Evolutionary conservation across 2,888 invertebrate species (phyloP).

Genomic region (Eumacrocentrus americanus): DNA sequence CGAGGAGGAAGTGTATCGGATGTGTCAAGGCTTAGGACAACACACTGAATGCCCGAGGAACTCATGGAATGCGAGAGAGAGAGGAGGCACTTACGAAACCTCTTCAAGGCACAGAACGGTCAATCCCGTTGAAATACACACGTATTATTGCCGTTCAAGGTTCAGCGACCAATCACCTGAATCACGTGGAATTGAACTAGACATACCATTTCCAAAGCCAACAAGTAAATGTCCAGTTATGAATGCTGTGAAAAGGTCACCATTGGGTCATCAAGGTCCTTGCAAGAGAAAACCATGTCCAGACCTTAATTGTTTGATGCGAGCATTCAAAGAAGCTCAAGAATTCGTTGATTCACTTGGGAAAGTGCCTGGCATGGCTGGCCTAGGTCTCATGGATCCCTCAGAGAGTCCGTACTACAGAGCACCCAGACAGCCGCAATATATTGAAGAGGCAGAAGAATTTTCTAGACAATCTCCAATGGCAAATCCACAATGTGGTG

Average conservation of each 20-base stretch:
- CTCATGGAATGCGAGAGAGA: background rate
- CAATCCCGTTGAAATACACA: background rate
- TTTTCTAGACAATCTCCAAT: conserved; percentile 1
- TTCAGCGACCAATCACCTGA: background rate
- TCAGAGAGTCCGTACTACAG: conserved; percentile 53
- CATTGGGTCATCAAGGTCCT: background rate
- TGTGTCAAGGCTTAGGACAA: conserved; percentile 7
- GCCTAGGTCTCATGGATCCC: conserved; percentile 51
- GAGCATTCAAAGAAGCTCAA: conserved; percentile 50
- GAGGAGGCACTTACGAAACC: background rate
- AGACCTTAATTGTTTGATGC: conserved; percentile 48
- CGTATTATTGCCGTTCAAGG: conserved; percentile 8
- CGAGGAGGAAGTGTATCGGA: conserved; percentile 28
- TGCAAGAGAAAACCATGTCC: conserved; percentile 44
- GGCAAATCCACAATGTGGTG: conserved; percentile 33
- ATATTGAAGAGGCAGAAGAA: background rate
- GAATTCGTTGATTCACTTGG: conserved; percentile 53
- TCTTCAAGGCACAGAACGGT: background rate
- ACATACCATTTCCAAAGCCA: background rate
- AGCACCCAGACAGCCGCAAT: conserved; percentile 30
- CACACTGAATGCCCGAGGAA: background rate
- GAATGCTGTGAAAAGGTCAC: background rate
- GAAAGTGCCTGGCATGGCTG: conserved; percentile 49
- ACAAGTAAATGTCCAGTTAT: background rate
- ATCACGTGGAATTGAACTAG: background rate